Conservation (phyloP, 2,888 invertebrate species). For the Lithophane leautieri region DNA sequence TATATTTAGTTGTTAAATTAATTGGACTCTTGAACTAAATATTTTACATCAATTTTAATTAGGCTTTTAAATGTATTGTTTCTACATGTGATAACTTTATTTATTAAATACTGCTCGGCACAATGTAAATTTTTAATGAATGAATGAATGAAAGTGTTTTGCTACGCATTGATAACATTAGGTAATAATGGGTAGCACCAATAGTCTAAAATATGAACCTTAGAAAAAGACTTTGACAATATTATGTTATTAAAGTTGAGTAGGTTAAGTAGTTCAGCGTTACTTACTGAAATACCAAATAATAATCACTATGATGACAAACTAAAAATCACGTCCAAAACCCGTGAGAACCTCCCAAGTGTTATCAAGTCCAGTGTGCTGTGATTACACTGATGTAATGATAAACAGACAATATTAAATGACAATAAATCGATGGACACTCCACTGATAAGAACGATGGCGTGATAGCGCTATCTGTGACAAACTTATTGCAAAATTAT, state of each 20-base stretch:
- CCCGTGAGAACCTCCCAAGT: constrained; percentile 66
- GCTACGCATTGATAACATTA: too few species aligned
- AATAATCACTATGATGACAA: constrained; percentile 7
- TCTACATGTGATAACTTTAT: not conserved
- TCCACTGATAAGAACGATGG: constrained; percentile 65
- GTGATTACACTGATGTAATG: constrained; percentile 73
- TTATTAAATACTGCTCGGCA: not conserved
- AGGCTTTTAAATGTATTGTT: not conserved
- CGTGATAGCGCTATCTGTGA: constrained; percentile 61
- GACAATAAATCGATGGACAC: constrained; percentile 71
- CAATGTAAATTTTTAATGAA: too few species aligned
- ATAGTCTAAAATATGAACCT: not conserved
- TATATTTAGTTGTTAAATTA: too few species aligned
- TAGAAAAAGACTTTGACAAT: not conserved
- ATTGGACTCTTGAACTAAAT: not conserved
- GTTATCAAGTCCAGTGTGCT: constrained; percentile 62
- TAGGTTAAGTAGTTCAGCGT: too few species aligned
- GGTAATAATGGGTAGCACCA: too few species aligned
- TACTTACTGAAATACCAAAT: not conserved
- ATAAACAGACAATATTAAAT: constrained; percentile 70
- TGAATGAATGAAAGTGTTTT: too few species aligned
- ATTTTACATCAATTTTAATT: not conserved
- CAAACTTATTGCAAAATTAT: constrained; percentile 65
- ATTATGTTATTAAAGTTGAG: too few species aligned
- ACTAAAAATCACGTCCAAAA: constrained; percentile 25